Evolutionary conservation across 2,797 vertebrate genomes (phyloP).

Genomic region (Podarcis siculus): DNA sequence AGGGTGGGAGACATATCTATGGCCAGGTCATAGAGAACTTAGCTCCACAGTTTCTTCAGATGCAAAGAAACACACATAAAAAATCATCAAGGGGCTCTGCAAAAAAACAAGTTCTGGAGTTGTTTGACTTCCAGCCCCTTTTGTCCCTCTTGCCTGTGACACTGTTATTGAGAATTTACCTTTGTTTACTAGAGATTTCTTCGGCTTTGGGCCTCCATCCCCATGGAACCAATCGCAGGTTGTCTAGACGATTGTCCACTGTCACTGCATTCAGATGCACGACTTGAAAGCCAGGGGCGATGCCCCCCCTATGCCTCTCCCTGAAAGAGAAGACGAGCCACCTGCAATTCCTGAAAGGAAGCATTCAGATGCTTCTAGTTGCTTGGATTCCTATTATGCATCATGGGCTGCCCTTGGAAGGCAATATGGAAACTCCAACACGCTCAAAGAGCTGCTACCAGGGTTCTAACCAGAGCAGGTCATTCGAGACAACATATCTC

Average conservation of each 20-base stretch:
- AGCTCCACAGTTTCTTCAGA: not conserved
- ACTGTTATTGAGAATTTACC: constrained; percentile 73
- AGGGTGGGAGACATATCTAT: not conserved
- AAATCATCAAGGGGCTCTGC: not conserved
- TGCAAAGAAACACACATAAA: not conserved
- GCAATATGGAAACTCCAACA: not conserved
- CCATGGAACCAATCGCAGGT: constrained; percentile 91
- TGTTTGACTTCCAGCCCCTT: not conserved
- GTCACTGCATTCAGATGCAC: constrained; percentile 97
- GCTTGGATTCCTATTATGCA: not conserved
- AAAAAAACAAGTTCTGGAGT: not conserved
- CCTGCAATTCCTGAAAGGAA: not conserved
- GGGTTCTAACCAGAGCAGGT: not conserved
- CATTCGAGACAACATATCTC: not conserved
- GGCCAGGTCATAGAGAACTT: too few species aligned
- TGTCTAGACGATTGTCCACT: constrained; percentile 97
- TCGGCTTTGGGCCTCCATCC: constrained; percentile 95
- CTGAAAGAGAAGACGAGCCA: constrained; percentile 71
- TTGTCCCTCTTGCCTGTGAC: not conserved
- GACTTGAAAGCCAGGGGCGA: constrained; percentile 96
- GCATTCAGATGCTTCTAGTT: not conserved
- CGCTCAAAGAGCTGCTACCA: not conserved
- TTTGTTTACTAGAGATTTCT: constrained; percentile 96
- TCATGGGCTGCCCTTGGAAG: not conserved
- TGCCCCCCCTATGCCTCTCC: constrained; percentile 96